Conservation (phyloP, 2,888 invertebrate species). For the Eilema depressum region DNA sequence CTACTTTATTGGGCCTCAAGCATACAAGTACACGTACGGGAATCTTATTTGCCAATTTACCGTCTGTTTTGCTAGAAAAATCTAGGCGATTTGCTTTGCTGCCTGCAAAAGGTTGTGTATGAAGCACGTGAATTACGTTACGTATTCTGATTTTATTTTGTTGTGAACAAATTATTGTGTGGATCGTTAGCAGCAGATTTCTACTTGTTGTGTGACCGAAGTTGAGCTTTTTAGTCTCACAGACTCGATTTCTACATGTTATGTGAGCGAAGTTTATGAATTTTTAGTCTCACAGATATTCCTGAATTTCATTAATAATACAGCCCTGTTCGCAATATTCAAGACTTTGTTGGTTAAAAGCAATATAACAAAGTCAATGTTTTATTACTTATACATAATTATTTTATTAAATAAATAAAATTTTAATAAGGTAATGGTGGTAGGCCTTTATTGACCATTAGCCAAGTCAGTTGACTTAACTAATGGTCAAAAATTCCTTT, state of each 20-base stretch:
- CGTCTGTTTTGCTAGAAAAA: conserved; percentile 64
- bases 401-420: too few relatives aligned
- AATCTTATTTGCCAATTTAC: conserved; percentile 65
- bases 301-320: too few relatives aligned
- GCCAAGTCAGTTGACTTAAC: too few relatives aligned
- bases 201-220: conserved; percentile 4
- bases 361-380: too few relatives aligned
- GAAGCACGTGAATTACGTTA: conserved; percentile 57
- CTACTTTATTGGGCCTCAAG: conserved; percentile 21
- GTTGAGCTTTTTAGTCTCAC: background rate
- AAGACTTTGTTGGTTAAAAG: too few relatives aligned
- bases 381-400: too few relatives aligned
- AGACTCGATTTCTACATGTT: conserved; percentile 4
- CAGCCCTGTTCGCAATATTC: too few relatives aligned
- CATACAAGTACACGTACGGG: conserved; percentile 47
- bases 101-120: conserved; percentile 53
- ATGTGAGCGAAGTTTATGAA: conserved; percentile 2
- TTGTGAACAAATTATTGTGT: conserved; percentile 51
- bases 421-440: too few relatives aligned
- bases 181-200: conserved; percentile 55
- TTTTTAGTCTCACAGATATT: too few relatives aligned
- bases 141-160: conserved; percentile 57
- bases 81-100: conserved; percentile 64
- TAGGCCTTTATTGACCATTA: too few relatives aligned
- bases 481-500: too few relatives aligned